These are phyloP conservation scores for Cyprinus carpio DNA, from an alignment of 2,113 vertebrate genomes.

Conservation along the genomic window DNA sequence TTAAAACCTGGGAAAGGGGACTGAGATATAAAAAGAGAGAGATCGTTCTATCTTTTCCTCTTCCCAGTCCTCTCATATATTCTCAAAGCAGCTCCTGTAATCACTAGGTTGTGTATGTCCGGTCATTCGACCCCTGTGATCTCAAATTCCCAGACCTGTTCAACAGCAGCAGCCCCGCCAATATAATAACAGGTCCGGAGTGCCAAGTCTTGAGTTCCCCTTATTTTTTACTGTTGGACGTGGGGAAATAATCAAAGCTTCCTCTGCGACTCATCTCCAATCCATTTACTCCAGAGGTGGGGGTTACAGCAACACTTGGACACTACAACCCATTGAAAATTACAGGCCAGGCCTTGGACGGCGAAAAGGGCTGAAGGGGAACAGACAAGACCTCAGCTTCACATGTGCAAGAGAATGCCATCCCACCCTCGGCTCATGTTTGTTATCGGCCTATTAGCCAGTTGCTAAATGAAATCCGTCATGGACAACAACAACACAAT, in stretches of 20 bases:
- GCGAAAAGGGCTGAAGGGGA: constrained; percentile 52
- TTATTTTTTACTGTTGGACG: constrained; percentile 5
- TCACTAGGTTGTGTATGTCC: constrained; percentile 38
- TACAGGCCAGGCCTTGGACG: constrained; percentile 61
- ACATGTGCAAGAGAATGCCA: constrained; percentile 31
- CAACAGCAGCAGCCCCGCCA: constrained; percentile 33
- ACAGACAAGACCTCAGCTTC: constrained; percentile 34
- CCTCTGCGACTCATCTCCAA: constrained; percentile 61
- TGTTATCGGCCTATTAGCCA: constrained; percentile 13
- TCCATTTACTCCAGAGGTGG: constrained; percentile 64
- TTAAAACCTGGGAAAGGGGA: constrained; percentile 38
- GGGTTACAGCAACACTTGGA: constrained; percentile 66
- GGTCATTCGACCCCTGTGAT: constrained; percentile 35
- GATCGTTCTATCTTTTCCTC: constrained; percentile 4
- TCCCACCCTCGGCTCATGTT: background rate
- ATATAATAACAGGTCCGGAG: constrained; percentile 54
- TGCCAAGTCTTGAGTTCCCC: constrained; percentile 11
- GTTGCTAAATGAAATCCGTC: constrained; percentile 6
- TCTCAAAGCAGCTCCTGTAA: constrained; percentile 33
- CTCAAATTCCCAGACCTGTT: constrained; percentile 8
- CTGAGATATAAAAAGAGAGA: background rate
- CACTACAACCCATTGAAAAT: constrained; percentile 68
- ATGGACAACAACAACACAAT: background rate
- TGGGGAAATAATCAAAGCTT: constrained; percentile 61
- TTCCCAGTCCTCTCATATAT: constrained; percentile 17